Evolutionary conservation across 2,113 vertebrate species (phyloP), one percentile per base, ranked within the genome.

Genomic region (Speoplatyrhinus poulsoni): DNA sequence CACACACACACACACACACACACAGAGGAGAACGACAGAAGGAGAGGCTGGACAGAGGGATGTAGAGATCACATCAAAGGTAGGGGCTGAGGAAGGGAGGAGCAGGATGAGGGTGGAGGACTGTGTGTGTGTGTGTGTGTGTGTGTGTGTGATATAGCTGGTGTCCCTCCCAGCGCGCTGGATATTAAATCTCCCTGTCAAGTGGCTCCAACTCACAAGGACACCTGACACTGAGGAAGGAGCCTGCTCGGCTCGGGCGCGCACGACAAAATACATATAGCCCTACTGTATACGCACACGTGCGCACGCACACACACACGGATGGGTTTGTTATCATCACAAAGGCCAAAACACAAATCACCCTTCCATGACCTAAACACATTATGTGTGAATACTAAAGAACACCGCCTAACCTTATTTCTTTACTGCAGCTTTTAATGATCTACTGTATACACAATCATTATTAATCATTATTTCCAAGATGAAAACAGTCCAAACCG

Each of bases 131-230:
- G 56, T 58, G 46, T 60, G 70, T 26, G 46, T 11, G 54, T 26
- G 17, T 16, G 73, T 12, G 70, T 17, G 7, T 16, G 90, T 91
- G 90, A 96, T 95, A 95, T 94, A 93, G 95, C 92, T 93, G 90
- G 88, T 91, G 85, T 82, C 82, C 92, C 90, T 94, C 91, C 89
- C 87, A 94, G 92, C 85, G 91, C 92, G 93, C 92, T 94, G 93
- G 95, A 94, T 95, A 96, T 95, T 96, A 95, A 93, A 93, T 95
- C 94, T 95, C 94, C 92, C 91, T 81, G 87, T 95, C 95, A 95
- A 96, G 93, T 93, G 93, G 91, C 91, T 94, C 90, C 90, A 95
- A 93, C 93, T 93, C 92, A 95, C 93, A 91, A 91, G 89, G 91
- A 91, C 91, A 91, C 86, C 90, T 87, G 90, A 91, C 87, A 89